Evolutionary conservation across 2,113 vertebrate genomes (phyloP).

Genomic region (Halcyon senegalensis): DNA sequence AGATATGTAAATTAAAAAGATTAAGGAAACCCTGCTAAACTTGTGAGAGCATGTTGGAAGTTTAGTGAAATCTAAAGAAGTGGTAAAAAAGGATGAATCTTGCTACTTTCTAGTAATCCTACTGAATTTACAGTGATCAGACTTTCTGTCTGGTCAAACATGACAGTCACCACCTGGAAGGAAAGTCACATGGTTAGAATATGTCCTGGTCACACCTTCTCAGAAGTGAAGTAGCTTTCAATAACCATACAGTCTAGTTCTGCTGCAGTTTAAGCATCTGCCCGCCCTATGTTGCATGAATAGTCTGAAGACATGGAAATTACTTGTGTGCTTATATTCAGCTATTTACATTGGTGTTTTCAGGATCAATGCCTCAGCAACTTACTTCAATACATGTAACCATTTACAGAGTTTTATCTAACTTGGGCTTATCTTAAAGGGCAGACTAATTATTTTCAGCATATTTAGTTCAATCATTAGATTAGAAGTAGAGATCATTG

Average conservation of each 20-base stretch:
- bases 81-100: not conserved
- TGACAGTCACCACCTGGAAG: not conserved
- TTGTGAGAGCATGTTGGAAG: not conserved
- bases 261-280: not conserved
- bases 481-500: not conserved
- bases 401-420: not conserved
- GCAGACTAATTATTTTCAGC: not conserved
- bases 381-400: not conserved
- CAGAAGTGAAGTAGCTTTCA: not conserved
- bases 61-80: not conserved
- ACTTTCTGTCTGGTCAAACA: not conserved
- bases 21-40: not conserved
- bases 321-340: not conserved
- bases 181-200: not conserved
- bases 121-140: not conserved
- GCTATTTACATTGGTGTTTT: not conserved
- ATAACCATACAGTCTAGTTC: not conserved
- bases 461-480: not conserved
- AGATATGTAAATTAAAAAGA: not conserved
- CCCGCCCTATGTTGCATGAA: fast-evolving
- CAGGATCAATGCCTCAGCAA: not conserved
- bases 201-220: not conserved
- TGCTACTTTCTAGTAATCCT: not conserved
- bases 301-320: not conserved
- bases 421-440: not conserved